Evolutionary conservation across 2,113 vertebrate genomes (phyloP).

Genomic region (Pseudorasbora parva): DNA sequence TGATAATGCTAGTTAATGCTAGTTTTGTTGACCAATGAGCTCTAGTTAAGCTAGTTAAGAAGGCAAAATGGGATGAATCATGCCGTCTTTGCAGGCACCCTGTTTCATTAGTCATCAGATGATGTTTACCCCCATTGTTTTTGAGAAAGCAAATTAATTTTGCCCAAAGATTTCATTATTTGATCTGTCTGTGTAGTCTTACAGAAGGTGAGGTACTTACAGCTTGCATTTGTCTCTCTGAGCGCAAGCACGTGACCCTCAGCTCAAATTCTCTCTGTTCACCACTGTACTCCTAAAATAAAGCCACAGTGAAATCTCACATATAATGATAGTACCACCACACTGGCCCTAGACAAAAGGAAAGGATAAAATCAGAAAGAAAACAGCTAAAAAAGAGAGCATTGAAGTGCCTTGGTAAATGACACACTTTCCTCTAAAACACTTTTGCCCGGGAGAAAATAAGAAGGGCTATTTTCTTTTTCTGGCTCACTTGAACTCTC

Average conservation of each 20-base stretch:
- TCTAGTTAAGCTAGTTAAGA: background rate
- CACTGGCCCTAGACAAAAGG: slow-evolving; percentile 32
- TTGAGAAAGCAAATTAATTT: background rate
- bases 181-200: slow-evolving; percentile 7
- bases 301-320: slow-evolving; percentile 22
- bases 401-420: slow-evolving; percentile 13
- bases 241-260: background rate
- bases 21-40: background rate
- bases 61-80: background rate
- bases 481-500: slow-evolving; percentile 22
- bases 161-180: slow-evolving; percentile 13
- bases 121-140: slow-evolving; percentile 27
- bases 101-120: background rate
- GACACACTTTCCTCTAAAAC: slow-evolving; percentile 22
- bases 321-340: slow-evolving; percentile 31
- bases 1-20: too few relatives aligned
- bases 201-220: background rate
- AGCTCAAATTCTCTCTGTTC: slow-evolving; percentile 6
- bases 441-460: background rate
- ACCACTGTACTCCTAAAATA: slow-evolving; percentile 18
- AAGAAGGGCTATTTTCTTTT: slow-evolving; percentile 17
- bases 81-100: background rate
- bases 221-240: background rate
- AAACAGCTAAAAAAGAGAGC: slow-evolving; percentile 25
- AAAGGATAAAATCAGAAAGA: slow-evolving; percentile 5